Evolutionary conservation across 2,113 vertebrate species (phyloP).

Genomic region (Hippopotamus amphibius): DNA sequence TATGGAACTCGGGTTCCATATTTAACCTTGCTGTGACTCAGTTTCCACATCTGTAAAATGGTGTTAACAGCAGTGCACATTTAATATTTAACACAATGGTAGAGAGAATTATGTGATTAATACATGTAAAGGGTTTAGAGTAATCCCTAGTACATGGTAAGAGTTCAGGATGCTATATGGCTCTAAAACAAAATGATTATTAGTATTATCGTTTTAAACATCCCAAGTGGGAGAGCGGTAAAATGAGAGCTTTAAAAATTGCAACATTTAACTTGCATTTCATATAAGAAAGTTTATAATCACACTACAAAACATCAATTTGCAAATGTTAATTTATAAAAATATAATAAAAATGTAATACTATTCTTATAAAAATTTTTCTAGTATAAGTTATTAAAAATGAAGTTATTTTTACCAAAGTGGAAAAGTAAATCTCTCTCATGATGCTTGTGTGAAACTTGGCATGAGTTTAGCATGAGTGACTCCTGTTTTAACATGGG

Average conservation of each 20-base stretch:
- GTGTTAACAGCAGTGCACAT: neutral
- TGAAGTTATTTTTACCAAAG: neutral
- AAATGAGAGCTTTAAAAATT: neutral
- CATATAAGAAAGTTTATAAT: neutral
- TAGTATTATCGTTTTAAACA: neutral
- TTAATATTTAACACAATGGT: neutral
- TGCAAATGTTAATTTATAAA: neutral
- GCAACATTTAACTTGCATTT: neutral
- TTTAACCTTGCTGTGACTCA: slow-evolving; percentile 5
- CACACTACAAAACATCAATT: neutral
- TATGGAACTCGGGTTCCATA: neutral
- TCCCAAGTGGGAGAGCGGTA: neutral
- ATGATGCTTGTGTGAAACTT: neutral
- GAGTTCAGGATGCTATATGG: neutral
- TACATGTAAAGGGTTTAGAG: neutral
- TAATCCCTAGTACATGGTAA: neutral
- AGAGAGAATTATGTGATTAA: neutral
- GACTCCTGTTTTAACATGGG: neutral
- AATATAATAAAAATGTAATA: neutral
- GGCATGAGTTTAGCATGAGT: neutral
- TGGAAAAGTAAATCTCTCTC: neutral
- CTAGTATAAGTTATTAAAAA: slow-evolving; percentile 9
- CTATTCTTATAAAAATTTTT: neutral
- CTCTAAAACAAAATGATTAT: neutral
- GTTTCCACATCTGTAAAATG: slow-evolving; percentile 27